Evolutionary conservation across 2,797 vertebrate genomes (phyloP).

Genomic region (Scleropages formosus): DNA sequence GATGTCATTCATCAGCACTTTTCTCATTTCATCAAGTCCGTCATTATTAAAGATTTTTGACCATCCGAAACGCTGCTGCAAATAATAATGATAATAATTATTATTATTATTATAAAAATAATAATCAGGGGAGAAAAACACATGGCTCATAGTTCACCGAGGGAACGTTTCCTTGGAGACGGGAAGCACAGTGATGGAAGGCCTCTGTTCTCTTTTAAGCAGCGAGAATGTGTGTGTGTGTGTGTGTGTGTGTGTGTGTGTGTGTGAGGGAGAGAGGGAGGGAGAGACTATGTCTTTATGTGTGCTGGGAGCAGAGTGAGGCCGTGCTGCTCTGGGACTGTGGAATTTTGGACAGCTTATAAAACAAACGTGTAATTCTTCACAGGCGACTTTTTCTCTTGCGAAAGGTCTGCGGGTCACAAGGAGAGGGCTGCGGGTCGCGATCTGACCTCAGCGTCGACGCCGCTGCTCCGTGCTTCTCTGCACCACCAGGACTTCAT

Average conservation of each 20-base stretch:
- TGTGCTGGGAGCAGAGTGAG: conserved; percentile 19
- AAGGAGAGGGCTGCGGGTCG: conserved; percentile 10
- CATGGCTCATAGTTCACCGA: conserved; percentile 64
- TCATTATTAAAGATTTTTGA: conserved; percentile 52
- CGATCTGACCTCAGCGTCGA: conserved; percentile 4
- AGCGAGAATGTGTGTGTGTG: conserved; percentile 40
- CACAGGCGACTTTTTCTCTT: conserved; percentile 11
- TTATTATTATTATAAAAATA: conserved; percentile 68
- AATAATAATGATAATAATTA: conserved; percentile 13
- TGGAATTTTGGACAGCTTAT: conserved; percentile 23
- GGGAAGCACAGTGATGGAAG: conserved; percentile 41
- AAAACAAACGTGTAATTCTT: conserved; percentile 29
- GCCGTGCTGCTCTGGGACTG: neutral
- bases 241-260: conserved; percentile 25
- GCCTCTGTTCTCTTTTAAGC: conserved; percentile 44
- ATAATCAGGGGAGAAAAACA: too few species aligned
- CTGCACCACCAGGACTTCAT: neutral
- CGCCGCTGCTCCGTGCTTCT: neutral
- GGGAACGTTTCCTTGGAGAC: conserved; percentile 74
- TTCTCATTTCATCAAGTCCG: conserved; percentile 56
- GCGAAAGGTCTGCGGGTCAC: conserved; percentile 16
- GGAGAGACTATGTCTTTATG: conserved; percentile 20
- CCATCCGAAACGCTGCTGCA: conserved; percentile 2
- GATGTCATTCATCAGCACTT: conserved; percentile 80
- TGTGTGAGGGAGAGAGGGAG: conserved; percentile 31